Base-by-base conservation (phyloP, 2,888 invertebrate species). In the Dioctria linearis region DNA sequence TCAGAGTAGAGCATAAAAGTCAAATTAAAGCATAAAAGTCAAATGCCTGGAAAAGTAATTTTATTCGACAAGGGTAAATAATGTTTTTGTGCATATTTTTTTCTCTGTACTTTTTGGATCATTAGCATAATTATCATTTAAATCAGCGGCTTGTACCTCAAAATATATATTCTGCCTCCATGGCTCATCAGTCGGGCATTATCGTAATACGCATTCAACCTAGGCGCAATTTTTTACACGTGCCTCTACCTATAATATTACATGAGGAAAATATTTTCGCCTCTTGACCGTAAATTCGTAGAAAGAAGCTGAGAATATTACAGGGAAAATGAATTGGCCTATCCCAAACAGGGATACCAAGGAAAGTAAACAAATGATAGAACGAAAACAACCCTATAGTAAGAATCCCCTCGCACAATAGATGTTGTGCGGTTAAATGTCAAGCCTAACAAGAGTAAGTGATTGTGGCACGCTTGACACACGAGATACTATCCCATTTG, bases 51-150 rank as follows among this genome's bases (percentile, higher is more conserved):
- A 69, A 75, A 59, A 59, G 59, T 59, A 59, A 59, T 59, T 59
- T 59, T 13, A 59, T 59, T n/a, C 59, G 59, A 25, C 59, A 25
- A 25, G 25, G n/a, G 59, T 25, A 5, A 2, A 8, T 59, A 59
- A 49, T 39, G 73, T 39, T 54, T 54, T 46, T 73, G 8, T 73
- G 37, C 73, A 51, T 46, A 51, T 73, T 73, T 51, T 51, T 37
- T 37, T 13, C 76, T 11, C 69, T 39, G 65, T 43, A 67, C n/a
- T 54, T 54, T 51, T 3, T 42, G 11, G 49, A 43, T 67, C 67
- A 79, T 79, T 79, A 67, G 57, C 79, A 79, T 79, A 79, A 67
- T 67, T 69, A 78, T 57, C 54, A 67, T 79, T 79, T 79, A 63
- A 49, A 79, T 79, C 79, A 43, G 67, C n/a, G n/a, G 65, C 65